Evolutionary conservation across 2,797 vertebrate species (phyloP).

Genomic region (Luscinia luscinia): DNA sequence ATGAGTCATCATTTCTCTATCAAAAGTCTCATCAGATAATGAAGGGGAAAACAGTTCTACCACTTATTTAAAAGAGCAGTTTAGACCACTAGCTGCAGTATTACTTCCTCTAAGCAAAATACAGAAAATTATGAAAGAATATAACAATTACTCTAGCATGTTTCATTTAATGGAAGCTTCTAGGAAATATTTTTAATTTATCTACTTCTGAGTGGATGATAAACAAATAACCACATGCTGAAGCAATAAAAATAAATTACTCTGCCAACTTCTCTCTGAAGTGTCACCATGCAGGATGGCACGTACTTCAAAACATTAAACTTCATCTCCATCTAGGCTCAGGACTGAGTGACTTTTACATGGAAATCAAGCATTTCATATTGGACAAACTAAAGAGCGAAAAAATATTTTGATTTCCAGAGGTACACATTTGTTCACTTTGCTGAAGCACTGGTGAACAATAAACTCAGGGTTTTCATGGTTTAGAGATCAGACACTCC

Average conservation of each 20-base stretch:
- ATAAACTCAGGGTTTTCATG: neutral
- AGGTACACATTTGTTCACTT: neutral
- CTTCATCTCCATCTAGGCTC: neutral
- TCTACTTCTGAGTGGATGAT: neutral
- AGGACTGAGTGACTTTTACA: neutral
- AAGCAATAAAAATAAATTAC: slow-evolving; percentile 11
- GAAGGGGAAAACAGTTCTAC: neutral
- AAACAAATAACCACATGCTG: neutral
- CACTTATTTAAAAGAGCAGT: neutral
- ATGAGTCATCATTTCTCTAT: slow-evolving; percentile 15
- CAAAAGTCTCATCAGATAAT: neutral
- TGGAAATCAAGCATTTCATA: neutral
- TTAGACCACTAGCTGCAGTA: neutral
- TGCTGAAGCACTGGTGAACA: neutral
- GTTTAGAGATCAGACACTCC: neutral
- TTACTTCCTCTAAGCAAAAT: neutral
- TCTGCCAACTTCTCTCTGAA: neutral
- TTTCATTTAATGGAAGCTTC: neutral
- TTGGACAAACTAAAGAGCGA: neutral
- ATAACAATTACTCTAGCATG: neutral
- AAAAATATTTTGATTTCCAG: neutral
- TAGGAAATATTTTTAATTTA: neutral
- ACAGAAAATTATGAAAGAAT: neutral
- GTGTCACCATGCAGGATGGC: neutral
- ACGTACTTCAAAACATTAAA: neutral